These are phyloP conservation scores for Rhagium mordax DNA, from an alignment of 2,888 invertebrate species.

Conservation along the genomic window DNA sequence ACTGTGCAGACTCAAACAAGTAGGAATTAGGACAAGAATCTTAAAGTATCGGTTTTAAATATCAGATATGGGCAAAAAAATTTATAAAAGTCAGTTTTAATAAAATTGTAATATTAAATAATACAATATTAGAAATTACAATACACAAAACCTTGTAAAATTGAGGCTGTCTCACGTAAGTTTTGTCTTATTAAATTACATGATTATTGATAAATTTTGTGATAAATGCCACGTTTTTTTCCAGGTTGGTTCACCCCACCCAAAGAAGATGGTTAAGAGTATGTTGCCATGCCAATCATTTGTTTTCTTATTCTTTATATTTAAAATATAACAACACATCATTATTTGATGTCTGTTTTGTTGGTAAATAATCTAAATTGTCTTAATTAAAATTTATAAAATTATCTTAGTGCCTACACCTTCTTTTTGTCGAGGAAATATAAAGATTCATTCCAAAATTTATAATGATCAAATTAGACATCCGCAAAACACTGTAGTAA, in stretches of 20 bases:
- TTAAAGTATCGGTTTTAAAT: no score
- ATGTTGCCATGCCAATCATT: constrained; percentile 55
- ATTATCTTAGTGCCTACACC: constrained; percentile 61
- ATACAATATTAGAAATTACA: no score
- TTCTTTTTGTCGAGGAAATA: constrained; percentile 24
- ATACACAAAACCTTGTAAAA: no score
- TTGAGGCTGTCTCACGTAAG: no score
- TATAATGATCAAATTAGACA: background rate
- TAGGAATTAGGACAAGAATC: no score
- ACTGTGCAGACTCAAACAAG: no score
- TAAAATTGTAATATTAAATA: no score
- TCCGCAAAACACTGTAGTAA: background rate
- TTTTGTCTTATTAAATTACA: no score
- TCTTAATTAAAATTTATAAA: constrained; percentile 51
- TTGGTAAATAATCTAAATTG: constrained; percentile 47
- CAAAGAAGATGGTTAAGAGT: constrained; percentile 89
- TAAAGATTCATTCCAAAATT: constrained; percentile 26
- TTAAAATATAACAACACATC: constrained; percentile 54
- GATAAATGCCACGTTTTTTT: constrained; percentile 59
- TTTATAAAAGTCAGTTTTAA: no score
- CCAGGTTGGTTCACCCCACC: constrained; percentile 93
- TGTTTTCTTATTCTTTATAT: constrained; percentile 37
- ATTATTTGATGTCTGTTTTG: constrained; percentile 51
- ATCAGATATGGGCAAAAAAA: no score
- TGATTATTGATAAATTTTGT: no score